Percentiles rank a stretch among this genome's conserved stretches.
Evolutionary conservation across 2,113 vertebrate species (phyloP).

Genomic region (Dascyllus trimaculatus): DNA sequence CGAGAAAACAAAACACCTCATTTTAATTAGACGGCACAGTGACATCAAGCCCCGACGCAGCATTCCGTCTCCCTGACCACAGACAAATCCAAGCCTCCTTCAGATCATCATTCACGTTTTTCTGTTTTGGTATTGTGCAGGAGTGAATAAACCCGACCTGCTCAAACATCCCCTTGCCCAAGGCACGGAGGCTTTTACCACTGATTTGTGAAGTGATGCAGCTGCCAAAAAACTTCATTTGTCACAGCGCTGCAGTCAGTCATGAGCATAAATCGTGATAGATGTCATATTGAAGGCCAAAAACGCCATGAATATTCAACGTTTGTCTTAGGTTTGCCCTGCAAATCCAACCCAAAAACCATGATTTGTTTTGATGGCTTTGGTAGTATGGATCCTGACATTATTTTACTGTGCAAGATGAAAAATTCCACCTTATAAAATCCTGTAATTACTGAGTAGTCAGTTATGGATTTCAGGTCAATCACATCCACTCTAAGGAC

Average conservation of each 20-base stretch:
- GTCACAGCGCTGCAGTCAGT: conserved; percentile 44
- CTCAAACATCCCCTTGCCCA: conserved; percentile 30
- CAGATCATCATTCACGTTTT: conserved; percentile 22
- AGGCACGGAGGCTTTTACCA: conserved; percentile 29
- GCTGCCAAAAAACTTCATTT: conserved; percentile 56
- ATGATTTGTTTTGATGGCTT: conserved; percentile 43
- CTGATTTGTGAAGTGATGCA: conserved; percentile 52
- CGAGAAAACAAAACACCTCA: conserved; percentile 29
- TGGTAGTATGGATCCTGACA: conserved; percentile 41
- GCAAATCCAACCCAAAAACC: conserved; percentile 12
- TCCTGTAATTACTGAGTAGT: conserved; percentile 51
- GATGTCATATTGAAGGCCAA: conserved; percentile 46
- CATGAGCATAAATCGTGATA: conserved; percentile 43
- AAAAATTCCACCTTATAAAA: conserved; percentile 47
- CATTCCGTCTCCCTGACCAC: conserved; percentile 22
- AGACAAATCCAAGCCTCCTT: conserved; percentile 15
- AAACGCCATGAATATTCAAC: conserved; percentile 50
- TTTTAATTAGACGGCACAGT: conserved; percentile 38
- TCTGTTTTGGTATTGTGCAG: not conserved
- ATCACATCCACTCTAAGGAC: conserved; percentile 47
- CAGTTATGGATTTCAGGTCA: conserved; percentile 60
- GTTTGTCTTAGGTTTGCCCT: conserved; percentile 14
- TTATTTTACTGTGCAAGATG: conserved; percentile 33
- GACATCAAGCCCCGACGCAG: conserved; percentile 17
- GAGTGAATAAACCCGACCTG: conserved; percentile 25